phyloP scores from a whole-genome alignment of 2,888 invertebrate species.

The Sminthurides aquaticus region DNA sequence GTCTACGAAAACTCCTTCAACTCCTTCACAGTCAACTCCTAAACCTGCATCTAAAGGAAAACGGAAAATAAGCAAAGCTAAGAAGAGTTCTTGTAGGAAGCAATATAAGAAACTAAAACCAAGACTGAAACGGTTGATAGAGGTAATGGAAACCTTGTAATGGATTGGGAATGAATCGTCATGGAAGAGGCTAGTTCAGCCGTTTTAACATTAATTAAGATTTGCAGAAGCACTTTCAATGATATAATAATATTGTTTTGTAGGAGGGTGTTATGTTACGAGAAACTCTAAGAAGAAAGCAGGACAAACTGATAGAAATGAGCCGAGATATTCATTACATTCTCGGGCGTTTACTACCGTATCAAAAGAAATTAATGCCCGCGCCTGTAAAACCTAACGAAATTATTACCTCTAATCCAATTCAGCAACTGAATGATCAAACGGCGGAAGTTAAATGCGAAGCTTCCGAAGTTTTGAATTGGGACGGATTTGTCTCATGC shows the following conservation, averaged over 20 bases:
- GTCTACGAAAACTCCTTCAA: conserved; percentile 7
- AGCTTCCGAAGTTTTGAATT: neutral
- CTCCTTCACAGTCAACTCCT: neutral
- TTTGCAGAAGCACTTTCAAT: too few species aligned
- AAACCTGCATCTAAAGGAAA: conserved; percentile 5
- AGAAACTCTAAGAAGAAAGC: conserved; percentile 15
- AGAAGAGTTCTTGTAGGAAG: conserved; percentile 13
- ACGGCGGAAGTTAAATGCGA: conserved; percentile 9
- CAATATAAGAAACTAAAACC: conserved; percentile 19
- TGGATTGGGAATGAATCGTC: too few species aligned
- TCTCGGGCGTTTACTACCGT: conserved; percentile 16
- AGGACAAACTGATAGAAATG: conserved; percentile 20
- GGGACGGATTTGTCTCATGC: conserved; percentile 14
- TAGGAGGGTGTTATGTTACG: conserved; percentile 19
- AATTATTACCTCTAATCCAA: neutral
- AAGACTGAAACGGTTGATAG: conserved; percentile 19
- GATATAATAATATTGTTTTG: too few species aligned
- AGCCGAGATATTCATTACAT: conserved; percentile 23
- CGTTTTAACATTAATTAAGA: too few species aligned
- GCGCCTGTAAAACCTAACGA: neutral
- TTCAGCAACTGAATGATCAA: conserved; percentile 6
- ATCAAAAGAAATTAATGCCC: conserved; percentile 15
- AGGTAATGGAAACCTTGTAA: conserved; percentile 15
- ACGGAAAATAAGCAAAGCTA: conserved; percentile 1
- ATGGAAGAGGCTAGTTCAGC: too few species aligned